These are phyloP conservation scores for Apodemia zela DNA, from an alignment of 2,888 invertebrate species.

Conservation along the genomic window DNA sequence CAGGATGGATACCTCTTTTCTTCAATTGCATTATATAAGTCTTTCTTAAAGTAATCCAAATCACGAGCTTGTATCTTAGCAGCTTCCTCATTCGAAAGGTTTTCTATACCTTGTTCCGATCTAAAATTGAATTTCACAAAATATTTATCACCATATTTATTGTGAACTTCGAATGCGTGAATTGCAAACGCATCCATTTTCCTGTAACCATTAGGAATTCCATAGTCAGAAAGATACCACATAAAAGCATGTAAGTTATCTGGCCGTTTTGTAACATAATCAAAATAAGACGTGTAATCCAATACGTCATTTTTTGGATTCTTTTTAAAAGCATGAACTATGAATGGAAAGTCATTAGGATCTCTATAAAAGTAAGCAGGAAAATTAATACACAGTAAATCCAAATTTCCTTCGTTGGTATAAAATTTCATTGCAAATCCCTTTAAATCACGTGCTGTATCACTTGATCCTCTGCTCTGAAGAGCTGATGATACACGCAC, in stretches of 20 bases:
- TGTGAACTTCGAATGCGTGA: slow-evolving; percentile 93
- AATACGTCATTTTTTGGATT: slow-evolving; percentile 92
- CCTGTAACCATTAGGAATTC: slow-evolving; percentile 92
- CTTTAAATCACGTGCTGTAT: slow-evolving; percentile 89
- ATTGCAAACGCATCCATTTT: slow-evolving; percentile 95
- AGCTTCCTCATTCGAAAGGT: slow-evolving; percentile 83
- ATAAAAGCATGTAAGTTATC: slow-evolving; percentile 88
- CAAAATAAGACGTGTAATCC: slow-evolving; percentile 93
- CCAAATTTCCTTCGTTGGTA: slow-evolving; percentile 93
- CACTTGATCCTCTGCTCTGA: slow-evolving; percentile 90
- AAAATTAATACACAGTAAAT: slow-evolving; percentile 91
- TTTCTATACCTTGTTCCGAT: slow-evolving; percentile 92
- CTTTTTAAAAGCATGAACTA: slow-evolving; percentile 93
- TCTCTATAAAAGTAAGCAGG: slow-evolving; percentile 94
- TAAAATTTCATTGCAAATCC: slow-evolving; percentile 95
- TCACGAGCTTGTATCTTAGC: slow-evolving; percentile 57
- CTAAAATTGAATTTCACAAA: slow-evolving; percentile 95
- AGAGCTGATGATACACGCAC: slow-evolving; percentile 88
- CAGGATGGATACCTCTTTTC: slow-evolving; percentile 72
- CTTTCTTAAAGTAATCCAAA: slow-evolving; percentile 91
- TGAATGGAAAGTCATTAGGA: slow-evolving; percentile 89
- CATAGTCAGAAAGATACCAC: slow-evolving; percentile 91
- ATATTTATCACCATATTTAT: slow-evolving; percentile 83
- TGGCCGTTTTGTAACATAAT: slow-evolving; percentile 89
- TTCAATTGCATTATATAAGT: slow-evolving; percentile 93